Base-by-base conservation (phyloP, 2,797 vertebrate species). In the Spinibarbus caldwelli region DNA sequence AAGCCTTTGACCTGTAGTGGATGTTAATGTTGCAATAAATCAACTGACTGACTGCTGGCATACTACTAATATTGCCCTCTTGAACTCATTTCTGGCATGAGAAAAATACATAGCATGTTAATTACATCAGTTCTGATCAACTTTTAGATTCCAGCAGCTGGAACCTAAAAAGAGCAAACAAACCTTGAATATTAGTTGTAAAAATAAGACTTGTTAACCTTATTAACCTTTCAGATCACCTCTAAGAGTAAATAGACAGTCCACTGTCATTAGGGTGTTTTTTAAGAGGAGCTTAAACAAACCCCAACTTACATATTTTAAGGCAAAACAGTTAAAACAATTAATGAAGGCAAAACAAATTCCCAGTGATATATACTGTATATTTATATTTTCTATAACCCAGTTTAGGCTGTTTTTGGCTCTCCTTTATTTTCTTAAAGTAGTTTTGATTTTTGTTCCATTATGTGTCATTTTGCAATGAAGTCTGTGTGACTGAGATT, bases 211-310 rank as follows among this genome's bases (percentile, higher is more conserved):
- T 9, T 72, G 54, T 79, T 68, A 43, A 26, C n/a, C n/a, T n/a
- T n/a, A 73, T 7, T 83, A n/a, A 86, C 81, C 86, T 80, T 83
- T 57, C 29, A 41, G 31, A n/a, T 57, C 70, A 77, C 10, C 34
- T 83, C 68, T 1, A 45, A 67, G 17, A 45, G 41, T 29, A 75
- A 57, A 31, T 79, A 31, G 31, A 66, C 70, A 71, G 76, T 45
- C 43, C 45, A n/a, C 17, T 21, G 15, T 62, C 15, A 66, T 66
- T n/a, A 70, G 19, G 62, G 19, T 62, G 8, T 15, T 68, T 34
- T n/a, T 34, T 26, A 71, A 70, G 23, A 79, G 29, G 31, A 49
- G 31, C n/a, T 36, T 43, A 72, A 29, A 38, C 23, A 54, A 62
- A n/a, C 57, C 6, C 23, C 7, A 26, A 59, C 6, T 41, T 41